Base-by-base conservation (phyloP, 1,140 invertebrate genomes). In the Eueides isabella region DNA sequence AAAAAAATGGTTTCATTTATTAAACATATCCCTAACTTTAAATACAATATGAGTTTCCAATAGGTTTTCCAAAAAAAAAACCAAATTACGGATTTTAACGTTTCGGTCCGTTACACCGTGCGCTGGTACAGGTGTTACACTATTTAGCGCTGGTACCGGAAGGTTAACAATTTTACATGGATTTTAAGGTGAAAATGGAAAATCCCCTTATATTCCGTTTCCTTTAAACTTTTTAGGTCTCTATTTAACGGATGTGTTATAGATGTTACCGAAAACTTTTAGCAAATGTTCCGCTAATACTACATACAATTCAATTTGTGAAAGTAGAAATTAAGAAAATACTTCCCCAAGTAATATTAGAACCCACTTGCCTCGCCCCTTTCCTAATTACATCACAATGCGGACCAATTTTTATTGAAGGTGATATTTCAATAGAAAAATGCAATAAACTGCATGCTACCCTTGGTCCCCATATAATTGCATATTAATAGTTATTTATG, bases 401-500 rank as follows among this genome's bases (percentile, higher is more conserved):
- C 2, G 19, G 11, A 0, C 19, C 9, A 23, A 23, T 26, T 55
- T 55, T 29, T 63, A 63, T 63, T 63, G 7, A 31, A 23, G 33
- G 68, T 28, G 16, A 75, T 71, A 71, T 67, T 62, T 77, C 70
- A 70, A 75, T 71, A 67, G 70, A 75, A 77, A 67, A 75, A 78
- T 75, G 73, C 78, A 78, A 80, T 84, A 79, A 80, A 71, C 67
- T 72, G 72, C 76, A 71, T 29, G 62, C 73, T 66, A 74, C 84
- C 84, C 76, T 76, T 73, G 33, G 68, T 55, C 66, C 61, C 66
- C 62, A 63, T 79, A 80, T 88, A 87, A 90, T 88, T 85, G 86
- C 85, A 90, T 87, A 86, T 83, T 73, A 75, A 79, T 71, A 68
- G 75, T 85, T 88, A 91, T 91, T 90, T 90, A 91, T 89, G 86